phyloP scores from a whole-genome alignment of 2,888 invertebrate genomes.

The Phania funesta region DNA sequence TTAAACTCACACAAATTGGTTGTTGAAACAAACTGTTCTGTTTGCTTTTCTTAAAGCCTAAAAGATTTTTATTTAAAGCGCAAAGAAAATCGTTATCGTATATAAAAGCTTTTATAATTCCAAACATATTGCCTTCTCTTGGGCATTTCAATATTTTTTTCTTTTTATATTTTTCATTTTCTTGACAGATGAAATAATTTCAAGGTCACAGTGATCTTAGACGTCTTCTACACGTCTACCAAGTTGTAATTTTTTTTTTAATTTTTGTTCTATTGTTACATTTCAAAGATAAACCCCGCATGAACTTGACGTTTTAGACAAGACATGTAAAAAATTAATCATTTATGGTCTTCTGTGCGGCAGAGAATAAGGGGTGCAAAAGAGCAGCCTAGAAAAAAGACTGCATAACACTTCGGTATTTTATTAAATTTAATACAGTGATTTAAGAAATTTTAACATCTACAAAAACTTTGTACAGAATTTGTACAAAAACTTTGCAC shows the following conservation, averaged over 20 bases:
- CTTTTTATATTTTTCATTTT: not conserved
- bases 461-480: no score
- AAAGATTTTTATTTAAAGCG: not conserved
- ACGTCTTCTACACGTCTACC: constrained; percentile 5
- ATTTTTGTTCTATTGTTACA: constrained; percentile 22
- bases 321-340: constrained; percentile 46
- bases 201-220: constrained; percentile 20
- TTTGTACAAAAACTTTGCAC: no score
- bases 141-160: constrained; percentile 3
- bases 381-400: not conserved
- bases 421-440: no score
- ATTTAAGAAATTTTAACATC: no score
- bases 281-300: constrained; percentile 16
- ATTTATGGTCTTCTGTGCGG: constrained; percentile 23
- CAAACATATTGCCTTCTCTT: constrained; percentile 17
- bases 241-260: constrained; percentile 57
- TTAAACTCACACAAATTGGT: not conserved
- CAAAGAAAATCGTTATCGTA: not conserved
- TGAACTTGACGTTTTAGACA: constrained; percentile 48
- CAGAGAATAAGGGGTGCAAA: constrained; percentile 38
- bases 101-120: not conserved
- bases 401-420: not conserved
- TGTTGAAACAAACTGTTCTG: not conserved
- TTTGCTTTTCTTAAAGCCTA: not conserved
- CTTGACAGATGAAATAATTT: constrained; percentile 5